Evolutionary conservation across 2,888 invertebrate genomes (phyloP).

Genomic region (Xestobium rufovillosum): DNA sequence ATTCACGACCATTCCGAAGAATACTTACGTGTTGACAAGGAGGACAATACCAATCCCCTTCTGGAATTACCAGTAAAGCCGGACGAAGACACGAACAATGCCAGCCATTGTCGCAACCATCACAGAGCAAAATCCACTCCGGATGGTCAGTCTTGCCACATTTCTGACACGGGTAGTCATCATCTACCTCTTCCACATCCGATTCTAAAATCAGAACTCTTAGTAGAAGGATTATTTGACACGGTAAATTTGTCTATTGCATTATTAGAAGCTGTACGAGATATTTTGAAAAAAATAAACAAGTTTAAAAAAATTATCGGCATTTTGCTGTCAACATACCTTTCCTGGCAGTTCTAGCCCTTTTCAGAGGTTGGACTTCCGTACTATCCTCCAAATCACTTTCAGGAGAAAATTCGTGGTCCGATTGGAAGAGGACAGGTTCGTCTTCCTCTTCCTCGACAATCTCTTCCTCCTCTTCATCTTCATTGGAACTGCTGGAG

Average conservation of each 20-base stretch:
- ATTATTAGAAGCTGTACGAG: no score
- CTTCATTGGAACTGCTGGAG: conserved; percentile 40
- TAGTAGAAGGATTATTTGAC: conserved; percentile 2
- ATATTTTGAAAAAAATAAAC: no score
- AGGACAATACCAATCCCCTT: conserved; percentile 98
- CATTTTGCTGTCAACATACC: conserved; percentile 40
- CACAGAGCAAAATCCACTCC: conserved; percentile 95
- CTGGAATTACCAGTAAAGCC: conserved; percentile 86
- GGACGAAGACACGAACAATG: conserved; percentile 94
- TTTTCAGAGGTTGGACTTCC: conserved; percentile 64
- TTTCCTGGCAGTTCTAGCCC: conserved; percentile 80
- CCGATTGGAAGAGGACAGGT: conserved; percentile 57
- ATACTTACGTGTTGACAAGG: conserved; percentile 86
- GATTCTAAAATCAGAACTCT: conserved; percentile 29
- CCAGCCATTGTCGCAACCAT: conserved; percentile 93
- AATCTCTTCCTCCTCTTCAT: conserved; percentile 41
- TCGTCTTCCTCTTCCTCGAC: conserved; percentile 28
- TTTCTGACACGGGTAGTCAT: conserved; percentile 78
- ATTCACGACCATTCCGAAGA: no score
- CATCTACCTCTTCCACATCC: conserved; percentile 37
- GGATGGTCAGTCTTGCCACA: conserved; percentile 91
- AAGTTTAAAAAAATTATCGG: no score
- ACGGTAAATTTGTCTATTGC: no score
- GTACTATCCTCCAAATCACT: conserved; percentile 73
- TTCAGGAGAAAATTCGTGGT: conserved; percentile 90